A percentile compares a stretch with the other conserved stretches of the same genome.
Evolutionary conservation across 53 echinoderm and acorn worm species (phyloP).

Genomic region (Actinopyga echinites): DNA sequence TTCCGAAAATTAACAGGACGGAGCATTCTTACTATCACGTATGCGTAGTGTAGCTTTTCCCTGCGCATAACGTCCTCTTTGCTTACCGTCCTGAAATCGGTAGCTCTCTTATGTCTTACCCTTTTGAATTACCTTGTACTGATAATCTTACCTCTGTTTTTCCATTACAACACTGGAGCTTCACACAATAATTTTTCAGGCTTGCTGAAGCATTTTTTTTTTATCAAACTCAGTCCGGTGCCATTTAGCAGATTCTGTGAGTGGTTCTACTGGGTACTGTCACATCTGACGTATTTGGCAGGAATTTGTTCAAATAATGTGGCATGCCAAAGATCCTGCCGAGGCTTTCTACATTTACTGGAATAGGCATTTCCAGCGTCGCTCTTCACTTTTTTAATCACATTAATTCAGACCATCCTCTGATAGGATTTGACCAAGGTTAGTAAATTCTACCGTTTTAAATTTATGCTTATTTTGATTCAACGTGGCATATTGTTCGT

Average conservation of each 20-base stretch:
- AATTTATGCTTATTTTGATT: neutral
- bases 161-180: constrained; percentile 25
- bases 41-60: too few relatives aligned
- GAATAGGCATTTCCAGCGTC: constrained; percentile 11
- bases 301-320: constrained; percentile 8
- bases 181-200: neutral
- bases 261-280: neutral
- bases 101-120: constrained; percentile 19
- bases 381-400: neutral
- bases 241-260: constrained; percentile 4
- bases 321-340: neutral
- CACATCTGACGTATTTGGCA: too few relatives aligned
- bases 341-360: neutral
- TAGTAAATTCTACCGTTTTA: constrained; percentile 3
- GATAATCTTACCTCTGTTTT: neutral
- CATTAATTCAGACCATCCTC: constrained; percentile 36
- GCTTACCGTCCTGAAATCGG: too few relatives aligned
- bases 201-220: neutral
- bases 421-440: neutral
- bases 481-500: neutral
- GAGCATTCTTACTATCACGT: too few relatives aligned
- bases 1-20: too few relatives aligned
- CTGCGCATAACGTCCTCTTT: too few relatives aligned
- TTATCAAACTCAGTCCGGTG: constrained; percentile 5
- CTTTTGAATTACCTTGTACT: neutral